These are phyloP conservation scores for Psittacula cyanocephala DNA, from an alignment of 2,113 vertebrate genomes.

Conservation along the genomic window DNA sequence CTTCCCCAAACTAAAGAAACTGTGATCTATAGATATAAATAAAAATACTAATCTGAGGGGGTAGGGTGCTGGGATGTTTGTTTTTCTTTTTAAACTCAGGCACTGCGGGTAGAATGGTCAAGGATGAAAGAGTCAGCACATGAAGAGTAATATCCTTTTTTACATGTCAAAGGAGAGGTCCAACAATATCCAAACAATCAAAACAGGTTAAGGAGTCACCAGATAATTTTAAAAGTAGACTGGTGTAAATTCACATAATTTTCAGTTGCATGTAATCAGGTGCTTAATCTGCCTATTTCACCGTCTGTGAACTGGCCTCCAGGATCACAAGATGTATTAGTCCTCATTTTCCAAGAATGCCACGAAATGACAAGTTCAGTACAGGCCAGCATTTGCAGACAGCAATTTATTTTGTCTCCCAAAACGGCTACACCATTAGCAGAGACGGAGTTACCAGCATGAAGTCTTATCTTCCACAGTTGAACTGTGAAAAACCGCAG, in stretches of 20 bases:
- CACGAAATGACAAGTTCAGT: not conserved
- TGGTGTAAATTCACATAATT: not conserved
- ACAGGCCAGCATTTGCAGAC: not conserved
- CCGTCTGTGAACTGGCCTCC: not conserved
- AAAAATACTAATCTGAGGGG: not conserved
- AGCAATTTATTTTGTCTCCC: not conserved
- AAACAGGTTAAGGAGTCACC: not conserved
- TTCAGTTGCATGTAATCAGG: not conserved
- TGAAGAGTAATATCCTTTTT: not conserved
- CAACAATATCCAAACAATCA: not conserved
- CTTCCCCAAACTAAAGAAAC: not conserved
- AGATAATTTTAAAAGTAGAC: not conserved
- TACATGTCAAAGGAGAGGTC: not conserved
- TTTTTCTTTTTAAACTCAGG: not conserved
- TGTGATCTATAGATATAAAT: not conserved
- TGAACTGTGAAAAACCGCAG: not conserved
- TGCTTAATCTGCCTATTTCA: not conserved
- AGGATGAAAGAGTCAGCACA: not conserved
- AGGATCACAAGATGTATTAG: not conserved
- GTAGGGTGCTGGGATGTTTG: not conserved
- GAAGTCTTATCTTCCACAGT: not conserved
- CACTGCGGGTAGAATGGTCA: not conserved
- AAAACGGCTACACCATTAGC: not conserved
- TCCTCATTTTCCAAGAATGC: not conserved
- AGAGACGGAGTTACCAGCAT: not conserved